Base-by-base conservation (phyloP, 1,140 invertebrate species). In the Arion vulgaris region DNA sequence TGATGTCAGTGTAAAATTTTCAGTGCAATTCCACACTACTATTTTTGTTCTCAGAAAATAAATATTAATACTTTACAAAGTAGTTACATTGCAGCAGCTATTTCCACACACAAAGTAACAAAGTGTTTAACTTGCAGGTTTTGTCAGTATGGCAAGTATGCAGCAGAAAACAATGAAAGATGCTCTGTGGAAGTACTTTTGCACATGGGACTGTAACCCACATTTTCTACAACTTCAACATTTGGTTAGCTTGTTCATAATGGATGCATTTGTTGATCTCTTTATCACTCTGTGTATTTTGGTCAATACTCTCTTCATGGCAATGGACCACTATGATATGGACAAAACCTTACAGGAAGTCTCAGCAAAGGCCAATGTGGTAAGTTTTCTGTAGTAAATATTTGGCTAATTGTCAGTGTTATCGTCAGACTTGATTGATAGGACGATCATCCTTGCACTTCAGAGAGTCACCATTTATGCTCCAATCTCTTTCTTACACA, bases 281-380 rank as follows among this genome's bases (percentile, higher is more conserved):
- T 99, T 99, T 93, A 99, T 99, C 91, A 99, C 98, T 13, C 94
- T 99, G 62, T 99, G 98, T 93, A 99, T 99, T 93, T 96, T 99
- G 76, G 96, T 98, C 85, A 99, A 99, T 91, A 99, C 98, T 0
- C 94, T 98, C 80, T 99, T 99, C 93, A 99, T 99, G 98, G 98
- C 97, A 19, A 93, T 98, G 91, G 98, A 99, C 93, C 97, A 98
- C 91, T 96, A 98, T 92, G 95, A 97, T 83, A 98, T 98, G 97
- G 72, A 83, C 11, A 39, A 82, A 36, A 77, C 83, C 13, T 82
- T 92, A 49, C 95, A 96, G 75, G 94, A 93, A 80, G 94, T 96
- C n/a, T 94, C 98, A 68, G 96, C 96, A 92, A 96, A 95, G 88
- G 97, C 97, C 89, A 99, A 99, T 91, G 97, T 98, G 93, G 98